phyloP scores from a whole-genome alignment of 1,140 invertebrate species.

The Ganaspis sp. region DNA sequence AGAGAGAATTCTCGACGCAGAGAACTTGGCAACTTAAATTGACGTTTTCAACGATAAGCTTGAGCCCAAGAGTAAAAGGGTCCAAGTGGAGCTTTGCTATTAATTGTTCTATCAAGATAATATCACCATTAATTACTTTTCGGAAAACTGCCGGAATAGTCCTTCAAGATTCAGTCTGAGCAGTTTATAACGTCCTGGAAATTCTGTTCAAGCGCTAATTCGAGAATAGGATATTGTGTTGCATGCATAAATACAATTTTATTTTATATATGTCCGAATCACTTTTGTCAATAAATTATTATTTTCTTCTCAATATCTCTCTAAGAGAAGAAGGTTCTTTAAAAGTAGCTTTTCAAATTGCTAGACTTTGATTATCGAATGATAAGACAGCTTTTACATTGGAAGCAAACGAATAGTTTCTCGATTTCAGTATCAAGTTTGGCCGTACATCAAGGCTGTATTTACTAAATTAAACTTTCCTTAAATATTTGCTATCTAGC shows the following conservation, averaged over 20 bases:
- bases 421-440: constrained; percentile 33
- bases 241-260: constrained; percentile 26
- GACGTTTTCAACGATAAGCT: constrained; percentile 13
- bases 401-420: constrained; percentile 17
- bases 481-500: constrained; percentile 16
- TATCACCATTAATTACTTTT: constrained; percentile 53
- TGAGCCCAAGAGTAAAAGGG: neutral
- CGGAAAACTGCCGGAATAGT: constrained; percentile 29
- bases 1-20: neutral
- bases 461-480: constrained; percentile 34
- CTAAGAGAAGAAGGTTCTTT: too few relatives aligned
- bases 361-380: too few relatives aligned
- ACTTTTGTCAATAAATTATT: too few relatives aligned
- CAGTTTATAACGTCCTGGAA: constrained; percentile 1
- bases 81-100: constrained; percentile 8
- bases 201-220: constrained; percentile 30
- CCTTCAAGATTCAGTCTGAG: constrained; percentile 31
- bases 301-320: too few relatives aligned
- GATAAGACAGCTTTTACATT: neutral
- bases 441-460: neutral
- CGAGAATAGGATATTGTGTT: neutral
- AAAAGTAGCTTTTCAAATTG: too few relatives aligned
- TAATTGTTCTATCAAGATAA: constrained; percentile 35
- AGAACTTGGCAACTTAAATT: constrained; percentile 2
- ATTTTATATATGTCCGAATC: too few relatives aligned